Evolutionary conservation across 2,888 invertebrate species (phyloP).

Genomic region (Panopea generosa): DNA sequence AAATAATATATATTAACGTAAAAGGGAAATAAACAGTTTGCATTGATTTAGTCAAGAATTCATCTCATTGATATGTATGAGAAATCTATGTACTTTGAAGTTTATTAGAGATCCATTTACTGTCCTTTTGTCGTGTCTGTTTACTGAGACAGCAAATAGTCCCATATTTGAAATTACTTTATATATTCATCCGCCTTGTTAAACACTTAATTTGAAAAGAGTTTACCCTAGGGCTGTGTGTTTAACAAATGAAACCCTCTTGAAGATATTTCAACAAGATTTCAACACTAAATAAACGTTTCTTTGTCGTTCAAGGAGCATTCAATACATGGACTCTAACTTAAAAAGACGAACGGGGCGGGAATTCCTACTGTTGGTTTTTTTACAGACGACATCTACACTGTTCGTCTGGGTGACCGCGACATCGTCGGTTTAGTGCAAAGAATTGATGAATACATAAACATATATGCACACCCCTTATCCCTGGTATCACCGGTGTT

Average conservation of each 20-base stretch:
- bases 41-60: constrained; percentile 31
- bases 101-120: constrained; percentile 56
- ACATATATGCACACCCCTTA: too few species aligned
- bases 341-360: constrained; percentile 22
- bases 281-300: constrained; percentile 51
- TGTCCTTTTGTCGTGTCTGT: constrained; percentile 39
- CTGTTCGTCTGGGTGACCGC: too few species aligned
- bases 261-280: constrained; percentile 38
- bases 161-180: constrained; percentile 56
- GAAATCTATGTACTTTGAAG: constrained; percentile 26
- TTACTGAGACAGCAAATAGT: constrained; percentile 50
- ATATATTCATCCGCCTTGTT: constrained; percentile 59
- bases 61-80: constrained; percentile 36
- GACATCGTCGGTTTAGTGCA: too few species aligned
- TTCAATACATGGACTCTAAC: constrained; percentile 15
- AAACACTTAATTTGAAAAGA: constrained; percentile 55
- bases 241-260: constrained; percentile 45
- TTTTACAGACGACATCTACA: too few species aligned
- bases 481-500: too few species aligned
- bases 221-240: constrained; percentile 36
- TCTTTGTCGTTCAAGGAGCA: constrained; percentile 15
- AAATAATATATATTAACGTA: constrained; percentile 6
- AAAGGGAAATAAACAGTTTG: constrained; percentile 23
- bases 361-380: not conserved
- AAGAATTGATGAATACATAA: too few species aligned